Percentiles rank a stretch among this genome's conserved stretches.
Evolutionary conservation across 1,140 invertebrate genomes (phyloP).

Genomic region (Cherax destructor): DNA sequence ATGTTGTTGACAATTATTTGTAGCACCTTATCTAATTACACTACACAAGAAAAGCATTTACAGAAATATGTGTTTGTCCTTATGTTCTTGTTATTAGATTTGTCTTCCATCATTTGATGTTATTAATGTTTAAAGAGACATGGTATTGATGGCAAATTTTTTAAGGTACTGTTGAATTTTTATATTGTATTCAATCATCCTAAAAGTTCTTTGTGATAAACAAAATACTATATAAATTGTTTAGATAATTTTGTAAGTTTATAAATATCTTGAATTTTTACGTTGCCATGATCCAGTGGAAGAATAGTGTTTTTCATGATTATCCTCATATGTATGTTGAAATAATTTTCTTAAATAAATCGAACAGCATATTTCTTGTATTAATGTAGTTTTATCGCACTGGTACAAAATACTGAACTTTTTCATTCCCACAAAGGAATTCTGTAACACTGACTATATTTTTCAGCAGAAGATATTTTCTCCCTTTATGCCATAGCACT

Average conservation of each 20-base stretch:
- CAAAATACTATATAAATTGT: neutral
- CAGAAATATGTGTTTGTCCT: neutral
- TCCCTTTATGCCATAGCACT: too few species aligned
- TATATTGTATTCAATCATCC: neutral
- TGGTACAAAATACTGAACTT: too few species aligned
- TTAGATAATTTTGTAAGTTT: conserved; percentile 15
- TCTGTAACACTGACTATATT: too few species aligned
- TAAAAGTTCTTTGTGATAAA: neutral
- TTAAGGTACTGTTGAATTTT: neutral
- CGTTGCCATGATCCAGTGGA: neutral
- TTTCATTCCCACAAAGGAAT: too few species aligned
- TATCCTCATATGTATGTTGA: conserved; percentile 14
- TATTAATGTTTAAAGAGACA: neutral
- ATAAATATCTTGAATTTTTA: neutral
- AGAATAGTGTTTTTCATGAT: neutral
- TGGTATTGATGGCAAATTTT: neutral
- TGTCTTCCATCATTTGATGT: neutral
- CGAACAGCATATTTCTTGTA: neutral
- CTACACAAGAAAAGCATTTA: neutral
- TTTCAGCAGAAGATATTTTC: too few species aligned
- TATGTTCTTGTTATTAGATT: conserved; percentile 12
- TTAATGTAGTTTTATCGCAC: neutral
- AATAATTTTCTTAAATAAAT: conserved; percentile 13
- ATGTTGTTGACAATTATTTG: neutral
- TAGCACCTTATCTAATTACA: neutral